Base-by-base conservation (phyloP, 1,140 invertebrate species). In the Cydia strobilella region DNA sequence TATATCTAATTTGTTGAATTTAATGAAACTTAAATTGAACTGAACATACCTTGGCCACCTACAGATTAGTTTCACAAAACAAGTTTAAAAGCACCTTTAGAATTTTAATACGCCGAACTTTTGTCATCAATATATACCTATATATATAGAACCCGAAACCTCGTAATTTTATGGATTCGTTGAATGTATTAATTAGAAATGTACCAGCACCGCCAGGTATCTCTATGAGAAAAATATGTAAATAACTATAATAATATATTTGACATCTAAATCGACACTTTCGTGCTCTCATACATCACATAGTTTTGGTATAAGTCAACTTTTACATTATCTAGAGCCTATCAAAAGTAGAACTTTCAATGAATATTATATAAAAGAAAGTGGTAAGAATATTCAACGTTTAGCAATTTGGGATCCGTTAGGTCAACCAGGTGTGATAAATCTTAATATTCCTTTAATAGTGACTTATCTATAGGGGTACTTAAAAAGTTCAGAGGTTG, bases 131-230 rank as follows among this genome's bases (percentile, higher is more conserved):
- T 69, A 39, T 7, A 13, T 10, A n/a, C n/a, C n/a, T n/a, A n/a
- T n/a, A n/a, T n/a, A n/a, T n/a, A 63, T 31, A 65, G 63, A 35
- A 69, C 15, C 65, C 31, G n/a, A 69, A 9, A 69, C 65, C n/a
- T 69, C 27, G 31, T 69, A 69, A 69, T 69, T 69, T 69, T 9
- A 69, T 69, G 5, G 6, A 18, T 69, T 69, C n/a, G 65, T 69
- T 42, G 27, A 69, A 69, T 69, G 65, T 69, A 69, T 69, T 69
- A 69, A 69, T 69, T 69, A 69, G 31, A 39, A 23, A 65, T 65
- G 15, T n/a, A 66, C 63, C 5, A 39, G 31, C 31, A 39, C 27
- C 42, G n/a, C 3, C 15, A 7, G 35, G 6, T 20, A 69, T 31
- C 27, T 31, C 4, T 31, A 69, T 69, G 65, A 10, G 31, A 15